phyloP scores from a whole-genome alignment of 1,140 invertebrate species.

The Camponotus floridanus region DNA sequence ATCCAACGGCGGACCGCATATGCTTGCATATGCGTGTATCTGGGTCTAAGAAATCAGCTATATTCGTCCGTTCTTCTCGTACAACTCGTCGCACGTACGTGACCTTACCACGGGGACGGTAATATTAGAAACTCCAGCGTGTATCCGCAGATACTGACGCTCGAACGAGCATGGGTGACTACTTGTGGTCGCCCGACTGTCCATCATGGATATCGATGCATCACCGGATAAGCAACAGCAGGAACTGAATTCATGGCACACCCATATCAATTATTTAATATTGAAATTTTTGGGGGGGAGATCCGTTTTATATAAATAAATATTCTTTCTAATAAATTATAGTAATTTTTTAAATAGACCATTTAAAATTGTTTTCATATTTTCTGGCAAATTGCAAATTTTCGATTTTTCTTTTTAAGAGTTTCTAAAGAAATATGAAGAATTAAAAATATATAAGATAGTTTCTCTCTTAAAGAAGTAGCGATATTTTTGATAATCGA shows the following conservation, averaged over 20 bases:
- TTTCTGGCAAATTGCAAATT: background rate
- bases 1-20: conserved; percentile 23
- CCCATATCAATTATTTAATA: background rate
- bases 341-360: no score
- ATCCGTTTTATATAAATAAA: background rate
- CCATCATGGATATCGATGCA: background rate
- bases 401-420: background rate
- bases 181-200: conserved; percentile 38
- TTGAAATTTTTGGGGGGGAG: background rate
- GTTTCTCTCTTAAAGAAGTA: background rate
- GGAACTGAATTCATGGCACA: background rate
- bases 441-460: background rate
- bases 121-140: conserved; percentile 58
- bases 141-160: conserved; percentile 34
- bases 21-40: conserved; percentile 48
- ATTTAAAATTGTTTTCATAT: background rate
- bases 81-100: conserved; percentile 47
- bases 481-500: conserved; percentile 17
- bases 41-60: conserved; percentile 63
- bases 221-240: background rate
- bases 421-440: background rate
- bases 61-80: conserved; percentile 58
- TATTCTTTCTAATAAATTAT: background rate
- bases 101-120: conserved; percentile 52
- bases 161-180: conserved; percentile 2